Evolutionary conservation across 2,888 invertebrate species (phyloP).

Genomic region (Agonopterix alstromeriana): DNA sequence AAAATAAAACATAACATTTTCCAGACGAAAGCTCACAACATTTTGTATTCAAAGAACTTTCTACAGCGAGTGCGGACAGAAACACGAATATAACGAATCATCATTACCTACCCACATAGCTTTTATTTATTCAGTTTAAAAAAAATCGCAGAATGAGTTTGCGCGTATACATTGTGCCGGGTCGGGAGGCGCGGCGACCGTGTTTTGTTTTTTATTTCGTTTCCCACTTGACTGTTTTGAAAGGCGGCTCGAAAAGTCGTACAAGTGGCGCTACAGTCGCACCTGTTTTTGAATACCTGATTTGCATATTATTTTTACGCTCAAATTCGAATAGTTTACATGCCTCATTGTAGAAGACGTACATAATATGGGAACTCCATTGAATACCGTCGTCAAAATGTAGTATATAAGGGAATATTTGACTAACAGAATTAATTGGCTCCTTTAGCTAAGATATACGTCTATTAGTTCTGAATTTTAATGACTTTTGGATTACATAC

Average conservation of each 20-base stretch:
- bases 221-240: slow-evolving; percentile 3
- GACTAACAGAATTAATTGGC: too few species aligned
- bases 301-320: neutral
- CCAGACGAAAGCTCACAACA: neutral
- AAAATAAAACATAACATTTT: neutral
- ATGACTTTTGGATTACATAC: too few species aligned
- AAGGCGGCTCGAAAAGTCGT: slow-evolving; percentile 2
- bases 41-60: neutral
- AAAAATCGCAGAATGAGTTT: neutral
- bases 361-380: too few species aligned
- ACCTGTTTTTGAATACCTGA: neutral
- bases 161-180: neutral
- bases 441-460: too few species aligned
- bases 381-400: too few species aligned
- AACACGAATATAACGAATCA: slow-evolving; percentile 4
- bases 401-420: too few species aligned
- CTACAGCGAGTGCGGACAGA: neutral
- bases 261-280: slow-evolving; percentile 2
- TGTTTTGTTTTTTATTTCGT: neutral
- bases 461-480: too few species aligned
- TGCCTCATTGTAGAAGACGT: too few species aligned
- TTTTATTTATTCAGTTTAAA: neutral
- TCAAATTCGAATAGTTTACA: neutral
- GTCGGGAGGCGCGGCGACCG: neutral
- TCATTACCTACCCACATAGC: slow-evolving; percentile 5